These are phyloP conservation scores for Calycopis cecrops DNA, from an alignment of 1,140 invertebrate genomes.

Conservation along the genomic window DNA sequence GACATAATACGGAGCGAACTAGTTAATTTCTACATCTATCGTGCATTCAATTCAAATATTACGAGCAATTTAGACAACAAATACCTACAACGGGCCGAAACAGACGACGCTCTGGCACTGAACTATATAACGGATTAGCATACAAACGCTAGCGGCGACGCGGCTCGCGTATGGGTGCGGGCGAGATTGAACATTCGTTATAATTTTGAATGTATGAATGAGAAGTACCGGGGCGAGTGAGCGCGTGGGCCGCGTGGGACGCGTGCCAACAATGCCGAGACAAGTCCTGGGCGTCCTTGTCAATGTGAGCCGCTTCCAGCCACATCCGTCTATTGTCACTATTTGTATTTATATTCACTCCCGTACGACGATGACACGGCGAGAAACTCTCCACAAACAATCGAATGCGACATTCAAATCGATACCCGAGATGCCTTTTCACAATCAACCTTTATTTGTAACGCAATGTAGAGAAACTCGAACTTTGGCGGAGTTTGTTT, in stretches of 20 bases:
- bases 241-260: constrained; percentile 55
- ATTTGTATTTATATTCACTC: constrained; percentile 64
- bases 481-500: constrained; percentile 3
- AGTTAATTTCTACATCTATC: constrained; percentile 68
- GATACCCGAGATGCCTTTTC: not conserved
- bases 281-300: constrained; percentile 73
- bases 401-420: constrained; percentile 7
- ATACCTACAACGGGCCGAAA: constrained; percentile 49
- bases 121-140: constrained; percentile 59
- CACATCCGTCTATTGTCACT: constrained; percentile 72
- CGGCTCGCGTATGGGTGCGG: constrained; percentile 58
- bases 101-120: constrained; percentile 65
- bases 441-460: not conserved
- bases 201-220: constrained; percentile 75
- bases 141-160: constrained; percentile 67
- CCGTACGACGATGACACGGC: constrained; percentile 54
- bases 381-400: constrained; percentile 23
- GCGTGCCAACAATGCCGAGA: constrained; percentile 65
- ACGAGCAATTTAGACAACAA: constrained; percentile 70
- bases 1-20: constrained; percentile 53
- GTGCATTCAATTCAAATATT: constrained; percentile 74
- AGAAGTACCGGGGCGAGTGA: constrained; percentile 59
- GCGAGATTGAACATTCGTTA: constrained; percentile 63
- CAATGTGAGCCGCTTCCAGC: constrained; percentile 71
- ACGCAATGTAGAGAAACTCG: not conserved